Percentiles rank a stretch among this genome's conserved stretches.
Evolutionary conservation across 2,888 invertebrate species (phyloP).

Genomic region (Papilio protenor): DNA sequence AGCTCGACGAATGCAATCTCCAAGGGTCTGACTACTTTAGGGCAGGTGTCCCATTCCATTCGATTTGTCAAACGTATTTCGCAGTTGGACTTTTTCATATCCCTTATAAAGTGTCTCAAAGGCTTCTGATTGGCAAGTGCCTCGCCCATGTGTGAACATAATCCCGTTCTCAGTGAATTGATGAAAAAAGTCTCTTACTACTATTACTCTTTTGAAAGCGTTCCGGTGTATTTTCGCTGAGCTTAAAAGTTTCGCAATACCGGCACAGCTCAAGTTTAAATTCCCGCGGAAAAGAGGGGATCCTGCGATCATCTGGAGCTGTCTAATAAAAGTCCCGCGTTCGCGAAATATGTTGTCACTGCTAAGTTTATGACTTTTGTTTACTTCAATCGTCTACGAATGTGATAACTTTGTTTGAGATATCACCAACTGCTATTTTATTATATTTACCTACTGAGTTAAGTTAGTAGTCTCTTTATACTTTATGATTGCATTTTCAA

Average conservation of each 20-base stretch:
- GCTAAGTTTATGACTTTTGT: conserved; percentile 82
- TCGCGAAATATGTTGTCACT: conserved; percentile 82
- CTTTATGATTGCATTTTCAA: not conserved
- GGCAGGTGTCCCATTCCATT: conserved; percentile 43
- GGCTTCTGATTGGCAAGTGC: conserved; percentile 69
- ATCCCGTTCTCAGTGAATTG: conserved; percentile 66
- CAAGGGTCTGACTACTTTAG: conserved; percentile 41
- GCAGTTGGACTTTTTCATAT: conserved; percentile 52
- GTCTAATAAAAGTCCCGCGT: conserved; percentile 78
- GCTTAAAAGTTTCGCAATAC: conserved; percentile 82
- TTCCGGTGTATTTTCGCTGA: conserved; percentile 82
- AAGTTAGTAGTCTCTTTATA: not conserved
- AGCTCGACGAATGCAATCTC: conserved; percentile 42
- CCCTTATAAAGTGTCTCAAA: conserved; percentile 61
- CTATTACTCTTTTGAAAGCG: conserved; percentile 79
- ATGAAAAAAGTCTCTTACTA: conserved; percentile 65
- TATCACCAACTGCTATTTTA: conserved; percentile 55
- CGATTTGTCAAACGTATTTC: conserved; percentile 45
- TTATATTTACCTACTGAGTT: conserved; percentile 3
- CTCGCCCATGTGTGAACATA: conserved; percentile 65
- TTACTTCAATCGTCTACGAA: conserved; percentile 63
- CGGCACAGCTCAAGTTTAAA: conserved; percentile 74
- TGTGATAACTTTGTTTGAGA: conserved; percentile 63
- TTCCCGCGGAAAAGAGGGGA: conserved; percentile 67
- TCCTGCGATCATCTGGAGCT: conserved; percentile 73